Base-by-base conservation (phyloP, 2,113 vertebrate species). In the Willisornis vidua region DNA sequence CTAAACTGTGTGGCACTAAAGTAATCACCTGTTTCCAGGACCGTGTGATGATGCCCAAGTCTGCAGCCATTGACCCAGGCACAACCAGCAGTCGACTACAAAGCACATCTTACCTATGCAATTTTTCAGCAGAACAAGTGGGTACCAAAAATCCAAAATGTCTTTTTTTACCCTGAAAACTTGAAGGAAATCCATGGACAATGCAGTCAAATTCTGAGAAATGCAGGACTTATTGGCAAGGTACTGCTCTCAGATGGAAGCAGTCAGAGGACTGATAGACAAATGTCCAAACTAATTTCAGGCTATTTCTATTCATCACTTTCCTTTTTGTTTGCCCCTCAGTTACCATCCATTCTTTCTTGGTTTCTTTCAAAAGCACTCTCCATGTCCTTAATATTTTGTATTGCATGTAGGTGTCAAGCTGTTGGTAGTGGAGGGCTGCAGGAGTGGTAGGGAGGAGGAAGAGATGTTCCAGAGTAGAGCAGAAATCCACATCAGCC, bases 1-100 rank as follows among this genome's bases (percentile, higher is more conserved):
- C 10, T 25, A 14, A n/a, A 3, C 5, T 52, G 8, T 33, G n/a
- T 49, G 84, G 14, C 14, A n/a, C 0, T 37, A 57, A 26, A 41
- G 9, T 16, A 49, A 58, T 49, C 10, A 14, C 0, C 0, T 35
- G 37, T 66, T 29, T 79, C 23, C 52, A 62, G 29, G 25, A 31
- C 8, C 8, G 7, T 2, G 1, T 24, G 29, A 48, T 73, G 26
- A 25, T 41, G 19, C 12, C 49, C 54, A 23, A 4, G 9, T 16
- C 52, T 48, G 62, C 19, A 71, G 62, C 29, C 33, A 31, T 9
- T 57, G 12, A 66, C 19, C 28, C 62, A 66, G 52, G 18, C 54
- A 65, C 7, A 8, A 35, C 5, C 31, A 68, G 18, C 15, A 66
- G 19, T 33, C 25, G 14, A 43, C 14, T 43, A 19, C 22, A 71